phyloP scores from a whole-genome alignment of 2,888 invertebrate genomes.

The Torymus aiolomorphi region DNA sequence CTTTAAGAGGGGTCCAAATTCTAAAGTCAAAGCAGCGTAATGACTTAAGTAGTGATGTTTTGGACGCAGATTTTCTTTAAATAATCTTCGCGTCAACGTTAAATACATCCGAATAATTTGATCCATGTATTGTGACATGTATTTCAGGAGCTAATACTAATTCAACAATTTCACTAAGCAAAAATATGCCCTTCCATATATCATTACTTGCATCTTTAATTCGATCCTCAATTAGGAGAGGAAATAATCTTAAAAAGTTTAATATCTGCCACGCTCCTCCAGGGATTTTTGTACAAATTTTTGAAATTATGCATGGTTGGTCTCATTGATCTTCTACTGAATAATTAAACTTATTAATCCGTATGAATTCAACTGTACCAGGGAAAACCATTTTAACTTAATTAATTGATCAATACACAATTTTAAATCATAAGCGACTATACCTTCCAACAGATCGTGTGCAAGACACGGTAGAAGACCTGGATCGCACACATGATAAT shows the following conservation, averaged over 20 bases:
- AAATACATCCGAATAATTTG: no score
- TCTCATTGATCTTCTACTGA: constrained; percentile 53
- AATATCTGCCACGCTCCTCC: no score
- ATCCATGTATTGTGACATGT: no score
- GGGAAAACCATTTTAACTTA: constrained; percentile 53
- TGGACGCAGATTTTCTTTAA: constrained; percentile 51
- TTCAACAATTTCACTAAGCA: no score
- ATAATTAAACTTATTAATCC: constrained; percentile 45
- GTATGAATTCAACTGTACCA: constrained; percentile 36
- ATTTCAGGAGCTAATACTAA: no score
- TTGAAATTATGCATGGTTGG: constrained; percentile 47
- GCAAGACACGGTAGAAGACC: constrained; percentile 58
- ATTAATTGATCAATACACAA: constrained; percentile 47
- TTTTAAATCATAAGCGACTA: constrained; percentile 44
- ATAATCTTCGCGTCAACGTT: constrained; percentile 55
- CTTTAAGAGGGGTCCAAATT: constrained; percentile 59
- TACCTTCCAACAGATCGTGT: constrained; percentile 56
- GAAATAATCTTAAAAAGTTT: no score
- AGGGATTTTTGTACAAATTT: constrained; percentile 18
- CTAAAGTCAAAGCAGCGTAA: constrained; percentile 55
- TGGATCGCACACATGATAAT: constrained; percentile 54
- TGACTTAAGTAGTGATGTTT: constrained; percentile 60
- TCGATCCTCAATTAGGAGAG: no score
- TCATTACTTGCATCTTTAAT: no score
- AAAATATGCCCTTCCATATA: no score